Percentiles rank a stretch among this genome's conserved stretches.
These are phyloP conservation scores for Rhinophrynus dorsalis DNA, from an alignment of 2,797 vertebrate species.

Conservation along the genomic window DNA sequence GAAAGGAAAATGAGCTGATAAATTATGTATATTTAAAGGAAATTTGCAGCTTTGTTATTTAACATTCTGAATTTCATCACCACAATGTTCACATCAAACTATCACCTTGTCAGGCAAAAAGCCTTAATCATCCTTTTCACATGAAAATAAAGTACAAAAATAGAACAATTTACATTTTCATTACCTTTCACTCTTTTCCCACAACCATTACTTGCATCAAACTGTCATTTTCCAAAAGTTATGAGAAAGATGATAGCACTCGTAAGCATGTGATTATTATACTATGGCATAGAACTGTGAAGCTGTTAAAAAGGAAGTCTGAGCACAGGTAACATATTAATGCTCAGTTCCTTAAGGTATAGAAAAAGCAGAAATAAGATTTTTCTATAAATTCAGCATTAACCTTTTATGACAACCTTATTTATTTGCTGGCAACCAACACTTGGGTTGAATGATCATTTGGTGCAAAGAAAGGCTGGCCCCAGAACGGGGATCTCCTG, in stretches of 20 bases:
- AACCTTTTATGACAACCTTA: too few relatives aligned
- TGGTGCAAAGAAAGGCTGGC: too few relatives aligned
- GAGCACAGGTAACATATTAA: slow-evolving; percentile 12
- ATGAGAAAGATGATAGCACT: slow-evolving; percentile 41
- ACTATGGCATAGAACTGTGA: slow-evolving; percentile 18
- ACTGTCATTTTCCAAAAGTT: slow-evolving; percentile 47
- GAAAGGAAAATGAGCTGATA: slow-evolving; percentile 42
- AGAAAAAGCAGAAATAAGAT: too few relatives aligned
- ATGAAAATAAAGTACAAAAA: slow-evolving; percentile 47
- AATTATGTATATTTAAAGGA: slow-evolving; percentile 47
- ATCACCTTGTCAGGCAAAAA: slow-evolving; percentile 50
- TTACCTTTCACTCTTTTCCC: slow-evolving; percentile 48
- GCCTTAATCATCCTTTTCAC: slow-evolving; percentile 48
- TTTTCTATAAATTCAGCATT: too few relatives aligned
- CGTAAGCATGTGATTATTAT: slow-evolving; percentile 42
- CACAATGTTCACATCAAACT: slow-evolving; percentile 46
- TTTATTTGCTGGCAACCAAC: too few relatives aligned
- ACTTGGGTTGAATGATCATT: too few relatives aligned
- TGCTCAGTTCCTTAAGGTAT: too few relatives aligned
- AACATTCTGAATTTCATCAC: slow-evolving; percentile 43
- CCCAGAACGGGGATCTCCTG: too few relatives aligned
- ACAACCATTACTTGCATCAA: slow-evolving; percentile 49
- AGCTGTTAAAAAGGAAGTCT: slow-evolving; percentile 12
- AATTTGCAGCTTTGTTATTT: slow-evolving; percentile 46
- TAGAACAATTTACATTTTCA: slow-evolving; percentile 51